A percentile compares a stretch with the other conserved stretches of the same genome.
phyloP scores from a whole-genome alignment of 2,888 invertebrate species.

The Dasypolia templi region DNA sequence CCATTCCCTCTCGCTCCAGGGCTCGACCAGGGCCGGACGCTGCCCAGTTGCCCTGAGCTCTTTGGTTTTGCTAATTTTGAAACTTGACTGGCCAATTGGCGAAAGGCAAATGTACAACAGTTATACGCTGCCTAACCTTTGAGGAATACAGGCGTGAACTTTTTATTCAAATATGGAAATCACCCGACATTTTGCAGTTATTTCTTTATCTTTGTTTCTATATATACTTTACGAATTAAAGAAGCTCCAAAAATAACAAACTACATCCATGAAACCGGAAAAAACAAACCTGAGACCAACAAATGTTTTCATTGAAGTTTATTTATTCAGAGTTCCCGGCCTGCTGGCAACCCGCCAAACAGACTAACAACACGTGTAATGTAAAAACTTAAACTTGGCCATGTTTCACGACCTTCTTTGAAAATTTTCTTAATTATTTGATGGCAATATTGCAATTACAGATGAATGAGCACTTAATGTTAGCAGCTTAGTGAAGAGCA shows the following conservation, averaged over 20 bases:
- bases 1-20: too few species aligned
- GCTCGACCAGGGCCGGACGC: too few species aligned
- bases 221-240: not conserved
- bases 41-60: too few species aligned
- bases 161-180: not conserved
- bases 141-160: not conserved
- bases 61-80: too few species aligned
- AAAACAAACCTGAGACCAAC: conserved; percentile 38
- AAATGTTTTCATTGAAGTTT: conserved; percentile 40
- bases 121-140: not conserved
- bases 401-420: conserved; percentile 7
- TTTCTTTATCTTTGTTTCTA: not conserved
- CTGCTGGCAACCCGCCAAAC: conserved; percentile 41
- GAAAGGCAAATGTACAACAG: not conserved
- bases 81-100: not conserved
- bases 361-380: conserved; percentile 34
- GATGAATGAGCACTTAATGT: not conserved
- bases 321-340: conserved; percentile 33
- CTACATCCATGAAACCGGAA: conserved; percentile 3
- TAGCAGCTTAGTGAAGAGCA: not conserved
- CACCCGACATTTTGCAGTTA: not conserved
- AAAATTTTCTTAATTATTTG: conserved; percentile 12
- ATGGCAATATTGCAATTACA: not conserved
- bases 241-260: conserved; percentile 16
- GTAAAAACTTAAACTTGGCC: conserved; percentile 17